Evolutionary conservation across 2,797 vertebrate genomes (phyloP).

Genomic region (Setipinna tenuifilis): DNA sequence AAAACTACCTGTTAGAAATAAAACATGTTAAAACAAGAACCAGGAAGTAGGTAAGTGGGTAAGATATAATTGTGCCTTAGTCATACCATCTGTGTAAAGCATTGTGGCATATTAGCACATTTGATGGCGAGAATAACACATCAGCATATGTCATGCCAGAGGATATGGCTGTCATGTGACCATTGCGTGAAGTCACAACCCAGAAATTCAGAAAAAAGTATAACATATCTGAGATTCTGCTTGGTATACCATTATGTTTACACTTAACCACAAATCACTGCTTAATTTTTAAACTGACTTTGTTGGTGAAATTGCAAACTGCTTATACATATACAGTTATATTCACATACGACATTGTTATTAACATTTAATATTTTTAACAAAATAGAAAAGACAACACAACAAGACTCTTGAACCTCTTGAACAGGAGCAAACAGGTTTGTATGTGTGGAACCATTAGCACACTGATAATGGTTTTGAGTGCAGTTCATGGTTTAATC

Average conservation of each 20-base stretch:
- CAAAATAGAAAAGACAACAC: background rate
- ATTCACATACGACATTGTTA: background rate
- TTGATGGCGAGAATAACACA: background rate
- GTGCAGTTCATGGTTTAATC: slow-evolving; percentile 25
- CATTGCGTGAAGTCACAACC: background rate
- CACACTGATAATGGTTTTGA: slow-evolving; percentile 23
- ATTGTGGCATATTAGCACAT: background rate
- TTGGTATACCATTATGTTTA: background rate
- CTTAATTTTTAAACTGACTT: background rate
- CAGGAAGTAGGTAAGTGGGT: background rate
- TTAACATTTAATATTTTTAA: background rate
- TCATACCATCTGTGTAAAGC: background rate
- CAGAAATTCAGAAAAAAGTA: background rate
- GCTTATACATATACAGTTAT: background rate
- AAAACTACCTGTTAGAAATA: no score
- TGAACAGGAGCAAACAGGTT: background rate
- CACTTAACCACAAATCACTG: background rate
- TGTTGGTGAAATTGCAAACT: no score
- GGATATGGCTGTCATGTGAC: background rate
- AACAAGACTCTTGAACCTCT: background rate
- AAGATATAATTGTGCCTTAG: background rate
- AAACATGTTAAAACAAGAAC: no score
- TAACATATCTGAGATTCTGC: background rate
- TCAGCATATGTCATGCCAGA: background rate
- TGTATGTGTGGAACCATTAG: background rate